Base-by-base conservation (phyloP, 2,888 invertebrate genomes). In the Catocala nupta region DNA sequence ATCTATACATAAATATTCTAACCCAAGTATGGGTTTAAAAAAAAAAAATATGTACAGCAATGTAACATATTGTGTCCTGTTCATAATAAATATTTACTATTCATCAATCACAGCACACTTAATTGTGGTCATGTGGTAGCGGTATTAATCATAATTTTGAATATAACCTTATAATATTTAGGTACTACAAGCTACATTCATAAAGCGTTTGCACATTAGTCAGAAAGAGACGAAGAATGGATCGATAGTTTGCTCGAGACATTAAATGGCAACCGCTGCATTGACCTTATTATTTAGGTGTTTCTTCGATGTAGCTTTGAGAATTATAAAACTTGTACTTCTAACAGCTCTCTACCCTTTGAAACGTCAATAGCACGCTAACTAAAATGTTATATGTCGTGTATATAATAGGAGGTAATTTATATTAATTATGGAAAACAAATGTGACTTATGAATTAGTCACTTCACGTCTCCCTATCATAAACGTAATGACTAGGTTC, bases 191-290 rank as follows among this genome's bases (percentile, higher is more conserved):
- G 62, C 63, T 65, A 77, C 67, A 63, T 63, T 71, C 67, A 63
- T 79, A 84, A 78, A 84, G 75, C 83, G 81, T 86, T 87, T 83
- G 83, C 85, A 88, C 88, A 82, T 87, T 83, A 83, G 91, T 77
- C 83, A 88, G 93, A 93, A 89, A 92, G 94, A 92, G 94, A 93
- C 88, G 87, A 86, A 88, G 84, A 84, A 90, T 79, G 85, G 91
- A 93, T 93, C 94, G 88, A 93, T 93, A 92, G 86, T 90, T 92
- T 91, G 86, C 88, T 73, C 87, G 88, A 92, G 90, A 90, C 89
- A 90, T 90, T 91, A 90, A 92, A 91, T 88, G 87, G 90, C 88
- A 91, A 91, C 86, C 83, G 87, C 91, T 93, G 94, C 93, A 93
- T 90, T 93, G 94, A 87, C 93, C 92, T 92, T 90, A 88, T 90